Evolutionary conservation across 2,888 invertebrate genomes (phyloP).

Genomic region (Koerneria pararmatus): DNA sequence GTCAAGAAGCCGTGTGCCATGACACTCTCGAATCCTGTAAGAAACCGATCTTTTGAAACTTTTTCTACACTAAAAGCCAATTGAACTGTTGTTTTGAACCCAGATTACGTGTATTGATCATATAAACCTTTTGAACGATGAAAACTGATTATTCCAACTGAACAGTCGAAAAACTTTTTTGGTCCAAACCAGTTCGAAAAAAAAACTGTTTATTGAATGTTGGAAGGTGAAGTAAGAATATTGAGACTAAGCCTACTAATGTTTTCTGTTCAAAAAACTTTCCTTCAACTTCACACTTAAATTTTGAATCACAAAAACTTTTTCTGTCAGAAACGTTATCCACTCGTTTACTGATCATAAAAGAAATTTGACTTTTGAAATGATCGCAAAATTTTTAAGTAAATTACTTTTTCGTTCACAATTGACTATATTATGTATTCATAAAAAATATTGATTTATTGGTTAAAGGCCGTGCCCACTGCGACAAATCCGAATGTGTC

Average conservation of each 20-base stretch:
- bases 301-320: neutral
- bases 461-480: conserved; percentile 35
- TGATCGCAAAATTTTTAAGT: neutral
- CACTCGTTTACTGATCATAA: too few species aligned
- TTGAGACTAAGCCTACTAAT: too few species aligned
- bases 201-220: too few species aligned
- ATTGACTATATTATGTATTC: neutral
- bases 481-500: conserved; percentile 50
- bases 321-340: neutral
- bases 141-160: too few species aligned
- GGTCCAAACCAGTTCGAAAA: too few species aligned
- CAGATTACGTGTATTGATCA: too few species aligned
- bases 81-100: too few species aligned
- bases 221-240: too few species aligned
- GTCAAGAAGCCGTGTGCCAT: conserved; percentile 45
- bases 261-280: too few species aligned
- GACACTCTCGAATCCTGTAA: conserved; percentile 49
- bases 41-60: too few species aligned
- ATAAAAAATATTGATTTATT: conserved; percentile 16
- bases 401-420: neutral
- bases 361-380: neutral
- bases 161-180: too few species aligned
- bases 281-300: conserved; percentile 4
- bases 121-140: too few species aligned
- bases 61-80: conserved; percentile 3